These are phyloP conservation scores for Sericinus montela DNA, from an alignment of 2,888 invertebrate species.

Conservation along the genomic window DNA sequence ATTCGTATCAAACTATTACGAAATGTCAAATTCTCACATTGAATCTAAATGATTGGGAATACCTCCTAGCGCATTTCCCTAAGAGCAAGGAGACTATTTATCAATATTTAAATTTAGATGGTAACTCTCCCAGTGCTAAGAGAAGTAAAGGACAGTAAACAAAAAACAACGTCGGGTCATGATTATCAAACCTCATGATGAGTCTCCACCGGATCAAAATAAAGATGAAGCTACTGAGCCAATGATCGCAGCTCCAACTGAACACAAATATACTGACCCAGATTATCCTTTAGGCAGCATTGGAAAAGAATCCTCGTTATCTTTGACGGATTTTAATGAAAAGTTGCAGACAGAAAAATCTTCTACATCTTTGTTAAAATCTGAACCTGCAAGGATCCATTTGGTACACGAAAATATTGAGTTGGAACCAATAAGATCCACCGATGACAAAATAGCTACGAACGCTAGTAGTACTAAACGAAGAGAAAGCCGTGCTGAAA, in stretches of 20 bases:
- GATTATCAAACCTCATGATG: constrained; percentile 3
- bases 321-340: not conserved
- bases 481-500: not conserved
- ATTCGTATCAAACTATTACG: no score
- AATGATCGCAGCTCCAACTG: not conserved
- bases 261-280: not conserved
- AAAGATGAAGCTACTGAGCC: not conserved
- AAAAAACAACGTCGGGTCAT: constrained; percentile 19
- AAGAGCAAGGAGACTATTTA: constrained; percentile 36
- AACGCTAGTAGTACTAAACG: not conserved
- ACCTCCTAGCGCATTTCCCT: no score
- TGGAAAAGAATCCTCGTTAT: not conserved
- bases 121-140: constrained; percentile 36
- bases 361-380: not conserved
- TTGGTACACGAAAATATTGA: not conserved
- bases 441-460: not conserved
- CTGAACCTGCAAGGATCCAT: not conserved
- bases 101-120: no score
- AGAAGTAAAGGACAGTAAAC: constrained; percentile 8
- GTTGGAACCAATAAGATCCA: not conserved
- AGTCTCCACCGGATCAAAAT: not conserved
- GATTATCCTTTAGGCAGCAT: not conserved
- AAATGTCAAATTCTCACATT: no score
- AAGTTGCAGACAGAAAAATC: not conserved
- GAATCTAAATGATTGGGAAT: no score